Conservation (phyloP, 2,888 invertebrate species). For the Drosophila kuntzei region DNA sequence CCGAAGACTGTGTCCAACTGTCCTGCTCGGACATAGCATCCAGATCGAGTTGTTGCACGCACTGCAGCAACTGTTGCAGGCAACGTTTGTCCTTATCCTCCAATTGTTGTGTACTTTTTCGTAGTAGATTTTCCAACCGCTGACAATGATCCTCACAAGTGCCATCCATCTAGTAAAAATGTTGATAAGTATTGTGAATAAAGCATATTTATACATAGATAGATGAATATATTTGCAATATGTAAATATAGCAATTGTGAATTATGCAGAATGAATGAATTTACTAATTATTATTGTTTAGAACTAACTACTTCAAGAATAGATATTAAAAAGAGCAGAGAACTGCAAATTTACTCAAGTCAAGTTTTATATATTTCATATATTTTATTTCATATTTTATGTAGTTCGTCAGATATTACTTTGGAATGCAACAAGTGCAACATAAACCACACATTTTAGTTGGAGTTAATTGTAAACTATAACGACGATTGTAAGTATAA, state of each 20-base stretch:
- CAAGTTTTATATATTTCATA: no score
- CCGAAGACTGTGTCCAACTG: slow-evolving; percentile 45
- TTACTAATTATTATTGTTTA: no score
- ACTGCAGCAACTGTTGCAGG: slow-evolving; percentile 88
- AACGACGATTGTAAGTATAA: background rate
- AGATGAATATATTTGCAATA: no score
- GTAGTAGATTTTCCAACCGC: slow-evolving; percentile 58
- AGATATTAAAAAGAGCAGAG: background rate
- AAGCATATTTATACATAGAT: background rate
- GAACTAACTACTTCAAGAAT: no score
- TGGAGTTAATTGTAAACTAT: background rate
- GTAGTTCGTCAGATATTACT: background rate
- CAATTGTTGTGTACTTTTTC: slow-evolving; percentile 52
- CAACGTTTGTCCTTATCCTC: slow-evolving; percentile 87
- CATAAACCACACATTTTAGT: background rate
- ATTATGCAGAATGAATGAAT: no score
- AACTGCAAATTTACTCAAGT: no score
- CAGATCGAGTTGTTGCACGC: slow-evolving; percentile 88
- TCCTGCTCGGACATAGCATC: slow-evolving; percentile 83
- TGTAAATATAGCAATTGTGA: no score
- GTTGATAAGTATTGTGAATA: background rate
- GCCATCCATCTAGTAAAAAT: slow-evolving; percentile 54
- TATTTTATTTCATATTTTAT: background rate
- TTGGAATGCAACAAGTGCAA: background rate
- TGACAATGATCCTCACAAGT: slow-evolving; percentile 69